phyloP scores from a whole-genome alignment of 2,888 invertebrate genomes.

The Metallyticus violacea region DNA sequence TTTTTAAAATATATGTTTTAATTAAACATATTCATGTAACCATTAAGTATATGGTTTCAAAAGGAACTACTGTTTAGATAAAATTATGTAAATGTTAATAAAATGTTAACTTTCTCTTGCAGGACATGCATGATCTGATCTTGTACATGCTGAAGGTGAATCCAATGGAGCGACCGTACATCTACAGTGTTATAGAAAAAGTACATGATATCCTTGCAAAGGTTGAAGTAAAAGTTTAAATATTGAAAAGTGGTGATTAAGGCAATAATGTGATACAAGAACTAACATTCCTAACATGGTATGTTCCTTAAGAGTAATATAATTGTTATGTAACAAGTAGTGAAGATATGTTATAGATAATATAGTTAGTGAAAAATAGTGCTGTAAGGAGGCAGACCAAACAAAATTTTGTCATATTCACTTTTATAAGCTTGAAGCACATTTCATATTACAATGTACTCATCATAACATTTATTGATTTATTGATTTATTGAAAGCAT shows the following conservation, averaged over 20 bases:
- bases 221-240: conserved; percentile 44
- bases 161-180: conserved; percentile 72
- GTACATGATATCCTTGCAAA: conserved; percentile 57
- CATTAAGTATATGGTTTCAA: too few species aligned
- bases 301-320: background rate
- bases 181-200: conserved; percentile 67
- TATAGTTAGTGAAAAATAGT: background rate
- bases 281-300: background rate
- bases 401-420: background rate
- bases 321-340: too few species aligned
- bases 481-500: too few species aligned
- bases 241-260: too few species aligned
- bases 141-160: conserved; percentile 69
- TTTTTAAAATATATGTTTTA: too few species aligned
- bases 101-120: conserved; percentile 42
- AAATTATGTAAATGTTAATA: too few species aligned
- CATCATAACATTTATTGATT: too few species aligned
- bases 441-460: background rate
- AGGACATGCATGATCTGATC: conserved; percentile 69
- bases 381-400: background rate
- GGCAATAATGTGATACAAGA: background rate
- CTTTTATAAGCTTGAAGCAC: background rate
- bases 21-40: too few species aligned
- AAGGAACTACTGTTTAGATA: too few species aligned
- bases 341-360: too few species aligned